phyloP scores from a whole-genome alignment of 2,888 invertebrate genomes.

The Microctonus aethiopoides region DNA sequence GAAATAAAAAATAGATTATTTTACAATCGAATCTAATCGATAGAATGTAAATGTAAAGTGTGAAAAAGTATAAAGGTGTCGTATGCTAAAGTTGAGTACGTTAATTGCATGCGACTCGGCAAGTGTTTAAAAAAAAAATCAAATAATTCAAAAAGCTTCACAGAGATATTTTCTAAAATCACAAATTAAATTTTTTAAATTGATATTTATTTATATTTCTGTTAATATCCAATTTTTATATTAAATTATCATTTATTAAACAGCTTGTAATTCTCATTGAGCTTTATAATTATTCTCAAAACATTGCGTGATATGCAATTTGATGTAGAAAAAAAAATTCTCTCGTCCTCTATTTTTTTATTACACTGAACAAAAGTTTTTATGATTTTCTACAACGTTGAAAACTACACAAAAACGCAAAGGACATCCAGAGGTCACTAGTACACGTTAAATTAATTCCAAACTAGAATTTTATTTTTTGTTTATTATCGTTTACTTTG shows the following conservation, averaged over 20 bases:
- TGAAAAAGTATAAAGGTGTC: neutral
- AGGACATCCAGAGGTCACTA: neutral
- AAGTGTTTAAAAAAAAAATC: neutral
- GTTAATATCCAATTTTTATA: neutral
- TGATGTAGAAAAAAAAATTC: no score
- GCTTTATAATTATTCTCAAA: neutral
- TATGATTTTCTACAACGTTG: neutral
- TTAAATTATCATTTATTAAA: neutral
- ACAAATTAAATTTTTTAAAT: neutral
- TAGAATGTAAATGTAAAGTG: neutral
- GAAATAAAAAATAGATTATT: neutral
- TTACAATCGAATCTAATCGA: neutral
- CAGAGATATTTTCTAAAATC: neutral
- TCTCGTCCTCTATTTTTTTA: neutral
- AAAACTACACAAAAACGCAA: neutral
- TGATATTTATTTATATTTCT: neutral
- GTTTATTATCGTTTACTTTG: no score
- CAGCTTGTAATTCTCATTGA: neutral
- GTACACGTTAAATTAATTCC: neutral
- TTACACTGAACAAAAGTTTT: neutral
- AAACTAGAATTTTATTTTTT: neutral
- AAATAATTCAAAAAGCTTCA: neutral
- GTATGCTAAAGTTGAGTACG: neutral
- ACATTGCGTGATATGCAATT: neutral
- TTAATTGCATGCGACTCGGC: neutral